phyloP scores from a whole-genome alignment of 2,797 vertebrate species.

The Echeneis naucrates region DNA sequence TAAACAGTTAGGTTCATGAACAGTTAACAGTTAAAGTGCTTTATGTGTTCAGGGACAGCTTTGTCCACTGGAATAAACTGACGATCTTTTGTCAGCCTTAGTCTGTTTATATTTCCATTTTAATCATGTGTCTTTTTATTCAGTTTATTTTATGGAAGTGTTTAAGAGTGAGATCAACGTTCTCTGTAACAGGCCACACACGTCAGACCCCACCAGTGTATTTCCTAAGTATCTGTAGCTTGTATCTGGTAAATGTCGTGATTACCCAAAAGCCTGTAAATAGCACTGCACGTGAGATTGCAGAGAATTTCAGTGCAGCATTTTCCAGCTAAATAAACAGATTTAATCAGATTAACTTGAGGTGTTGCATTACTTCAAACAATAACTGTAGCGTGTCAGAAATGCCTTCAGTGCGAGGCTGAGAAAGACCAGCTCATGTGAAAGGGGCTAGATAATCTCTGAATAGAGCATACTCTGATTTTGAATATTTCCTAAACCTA shows the following conservation, averaged over 20 bases:
- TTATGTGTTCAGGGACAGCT: background rate
- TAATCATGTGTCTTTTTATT: background rate
- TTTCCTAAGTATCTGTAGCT: background rate
- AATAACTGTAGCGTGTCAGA: background rate
- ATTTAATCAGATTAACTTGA: background rate
- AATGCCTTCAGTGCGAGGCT: background rate
- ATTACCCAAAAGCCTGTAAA: background rate
- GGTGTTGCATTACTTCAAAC: constrained; percentile 17
- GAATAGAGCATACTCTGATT: background rate
- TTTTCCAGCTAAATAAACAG: constrained; percentile 2
- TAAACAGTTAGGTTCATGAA: too few species aligned
- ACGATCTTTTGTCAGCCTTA: background rate
- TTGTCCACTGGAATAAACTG: too few species aligned
- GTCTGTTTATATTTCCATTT: background rate
- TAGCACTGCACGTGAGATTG: background rate
- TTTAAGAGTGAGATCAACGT: background rate
- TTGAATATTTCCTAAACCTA: too few species aligned
- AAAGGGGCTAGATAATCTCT: constrained; percentile 14
- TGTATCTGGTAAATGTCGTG: background rate
- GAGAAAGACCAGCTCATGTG: constrained; percentile 22
- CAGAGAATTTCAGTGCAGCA: background rate
- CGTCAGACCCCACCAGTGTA: background rate
- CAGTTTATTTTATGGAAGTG: background rate
- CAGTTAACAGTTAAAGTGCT: too few species aligned
- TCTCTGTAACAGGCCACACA: background rate